Conservation (phyloP, 2,113 vertebrate genomes). For the Vulpes ferrilata region DNA sequence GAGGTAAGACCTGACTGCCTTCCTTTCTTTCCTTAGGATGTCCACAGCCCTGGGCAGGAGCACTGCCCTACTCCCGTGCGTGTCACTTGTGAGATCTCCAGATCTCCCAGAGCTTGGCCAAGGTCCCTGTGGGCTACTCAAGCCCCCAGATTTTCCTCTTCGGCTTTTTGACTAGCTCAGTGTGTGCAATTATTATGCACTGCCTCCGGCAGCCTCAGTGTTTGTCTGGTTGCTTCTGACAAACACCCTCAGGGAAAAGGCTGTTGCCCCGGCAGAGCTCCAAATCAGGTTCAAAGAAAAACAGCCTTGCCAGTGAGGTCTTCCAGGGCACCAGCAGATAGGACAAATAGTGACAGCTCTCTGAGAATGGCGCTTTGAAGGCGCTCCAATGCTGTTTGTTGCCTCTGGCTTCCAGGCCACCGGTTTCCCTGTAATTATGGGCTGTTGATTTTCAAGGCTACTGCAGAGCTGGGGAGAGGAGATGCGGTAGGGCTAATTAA, state of each 20-base stretch:
- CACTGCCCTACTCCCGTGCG: not conserved
- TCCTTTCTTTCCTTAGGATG: not conserved
- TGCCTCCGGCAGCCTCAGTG: not conserved
- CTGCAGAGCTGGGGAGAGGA: not conserved
- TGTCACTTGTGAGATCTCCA: not conserved
- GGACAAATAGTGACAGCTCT: not conserved
- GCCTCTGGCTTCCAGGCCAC: not conserved
- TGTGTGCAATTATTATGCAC: not conserved
- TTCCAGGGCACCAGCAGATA: not conserved
- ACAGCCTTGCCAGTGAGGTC: not conserved
- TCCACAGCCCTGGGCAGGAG: not conserved
- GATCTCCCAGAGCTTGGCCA: not conserved
- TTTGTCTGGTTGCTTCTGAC: not conserved
- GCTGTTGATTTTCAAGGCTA: not conserved
- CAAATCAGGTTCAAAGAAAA: not conserved
- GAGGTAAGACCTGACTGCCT: not conserved
- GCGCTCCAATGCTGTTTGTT: not conserved
- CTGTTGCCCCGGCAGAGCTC: not conserved
- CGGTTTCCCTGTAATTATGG: not conserved
- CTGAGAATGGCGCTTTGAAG: not conserved
- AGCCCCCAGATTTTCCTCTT: not conserved
- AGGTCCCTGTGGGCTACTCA: not conserved
- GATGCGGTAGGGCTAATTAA: not conserved
- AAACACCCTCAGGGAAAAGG: not conserved
- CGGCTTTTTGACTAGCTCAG: not conserved